Conservation (phyloP, 2,797 vertebrate species). For the Sciurus vulgaris region DNA sequence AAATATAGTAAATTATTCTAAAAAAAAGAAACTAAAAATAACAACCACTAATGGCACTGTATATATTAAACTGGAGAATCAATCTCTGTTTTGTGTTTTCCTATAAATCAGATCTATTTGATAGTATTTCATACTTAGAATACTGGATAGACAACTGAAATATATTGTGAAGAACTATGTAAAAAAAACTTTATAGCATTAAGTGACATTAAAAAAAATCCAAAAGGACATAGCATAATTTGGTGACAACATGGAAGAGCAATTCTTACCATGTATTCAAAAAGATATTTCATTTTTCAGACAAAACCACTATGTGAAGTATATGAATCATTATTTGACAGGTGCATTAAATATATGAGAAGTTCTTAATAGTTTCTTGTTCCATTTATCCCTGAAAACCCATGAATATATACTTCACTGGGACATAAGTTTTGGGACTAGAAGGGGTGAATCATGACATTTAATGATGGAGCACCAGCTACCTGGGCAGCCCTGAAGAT, state of each 20-base stretch:
- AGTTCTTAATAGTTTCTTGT: neutral
- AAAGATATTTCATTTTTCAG: conserved; percentile 1
- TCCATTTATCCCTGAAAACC: neutral
- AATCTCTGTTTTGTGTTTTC: conserved; percentile 25
- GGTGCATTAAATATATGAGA: neutral
- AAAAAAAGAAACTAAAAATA: conserved; percentile 62
- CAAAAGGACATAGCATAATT: neutral
- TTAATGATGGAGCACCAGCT: neutral
- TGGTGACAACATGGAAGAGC: neutral
- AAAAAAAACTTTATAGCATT: conserved; percentile 83
- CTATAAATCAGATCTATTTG: conserved; percentile 61
- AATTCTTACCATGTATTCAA: neutral
- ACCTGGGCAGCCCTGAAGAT: neutral
- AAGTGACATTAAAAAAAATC: conserved; percentile 44
- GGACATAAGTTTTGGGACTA: neutral
- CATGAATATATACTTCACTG: neutral
- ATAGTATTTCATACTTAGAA: conserved; percentile 57
- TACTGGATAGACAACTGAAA: conserved; percentile 14
- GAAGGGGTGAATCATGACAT: neutral
- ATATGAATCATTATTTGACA: neutral
- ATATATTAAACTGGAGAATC: conserved; percentile 47
- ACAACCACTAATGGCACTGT: conserved; percentile 19
- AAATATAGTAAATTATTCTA: conserved; percentile 48
- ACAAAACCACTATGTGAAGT: neutral
- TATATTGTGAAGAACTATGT: conserved; percentile 61